Base-by-base conservation (phyloP, 2,113 vertebrate genomes). In the Hippocampus mohnikei region DNA sequence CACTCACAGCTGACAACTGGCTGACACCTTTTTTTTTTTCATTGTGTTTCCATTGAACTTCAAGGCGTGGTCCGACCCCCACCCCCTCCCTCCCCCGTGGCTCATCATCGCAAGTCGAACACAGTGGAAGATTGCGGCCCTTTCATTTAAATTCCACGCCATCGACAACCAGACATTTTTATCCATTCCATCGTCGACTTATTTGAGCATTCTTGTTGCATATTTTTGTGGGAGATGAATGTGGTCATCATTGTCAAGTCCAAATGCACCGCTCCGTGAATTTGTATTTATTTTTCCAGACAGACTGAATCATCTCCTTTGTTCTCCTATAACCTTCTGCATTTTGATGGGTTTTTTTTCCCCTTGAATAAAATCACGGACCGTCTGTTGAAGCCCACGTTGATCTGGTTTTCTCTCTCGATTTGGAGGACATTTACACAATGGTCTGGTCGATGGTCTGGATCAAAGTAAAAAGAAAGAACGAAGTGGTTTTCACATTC, bases 111-210 rank as follows among this genome's bases (percentile, higher is more conserved):
- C 70, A 76, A 67, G 72, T 69, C 58, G 68, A 84, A 75, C 33
- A 83, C 69, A 81, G 73, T 25, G 80, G 66, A 79, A 86, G 78
- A 83, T 87, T 88, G 75, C 83, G 76, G 64, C 50, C 58, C 41
- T 70, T 59, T 86, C 77, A 84, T 62, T 40, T 23, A 56, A 11
- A 56, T 23, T 25, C 55, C 12, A 13, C 2, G 23, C n/a, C n/a
- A 56, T 56, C 33, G 13, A 9, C 60, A 21, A 40, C 18, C 18
- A 10, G 60, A 33, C 33, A 40, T 21, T 29, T 60, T 33, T 8
- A 33, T 60, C 27, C 58, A 33, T 60, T 37, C 11, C 58, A 60
- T 23, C 3, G 8, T 9, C 52, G 27, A 18, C 27, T 60, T 29
- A 33, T 60, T 60, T 7, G 58, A 33, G 27, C 16, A 29, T 15